These are phyloP conservation scores for Lophochroa leadbeateri DNA, from an alignment of 2,113 vertebrate species.

Conservation along the genomic window DNA sequence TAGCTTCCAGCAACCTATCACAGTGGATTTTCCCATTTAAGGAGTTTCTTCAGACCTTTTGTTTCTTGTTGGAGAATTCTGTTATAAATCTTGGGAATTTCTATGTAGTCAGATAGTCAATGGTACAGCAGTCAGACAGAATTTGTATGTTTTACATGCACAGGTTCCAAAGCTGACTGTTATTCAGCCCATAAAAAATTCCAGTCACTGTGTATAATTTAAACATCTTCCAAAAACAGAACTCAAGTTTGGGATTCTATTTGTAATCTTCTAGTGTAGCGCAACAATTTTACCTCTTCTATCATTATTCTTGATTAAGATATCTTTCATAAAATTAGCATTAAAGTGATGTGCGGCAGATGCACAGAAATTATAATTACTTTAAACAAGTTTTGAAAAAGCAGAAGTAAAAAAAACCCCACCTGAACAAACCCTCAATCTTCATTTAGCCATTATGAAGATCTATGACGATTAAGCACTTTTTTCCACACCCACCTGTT, in stretches of 20 bases:
- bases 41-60: not conserved
- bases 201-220: conserved; percentile 17
- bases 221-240: conserved; percentile 26
- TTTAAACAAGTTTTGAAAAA: conserved; percentile 53
- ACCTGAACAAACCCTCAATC: conserved; percentile 22
- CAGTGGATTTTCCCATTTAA: not conserved
- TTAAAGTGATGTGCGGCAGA: conserved; percentile 52
- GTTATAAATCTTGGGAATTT: not conserved
- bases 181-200: conserved; percentile 17
- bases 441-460: conserved; percentile 53
- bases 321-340: conserved; percentile 57
- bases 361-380: conserved; percentile 47
- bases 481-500: conserved; percentile 39
- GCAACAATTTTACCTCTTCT: conserved; percentile 33
- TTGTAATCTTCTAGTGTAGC: conserved; percentile 7
- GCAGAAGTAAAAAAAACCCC: not conserved
- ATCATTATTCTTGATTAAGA: conserved; percentile 61
- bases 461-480: conserved; percentile 24
- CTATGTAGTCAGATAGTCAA: not conserved
- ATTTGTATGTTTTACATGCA: not conserved
- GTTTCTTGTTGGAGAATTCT: not conserved
- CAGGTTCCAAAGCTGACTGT: not conserved
- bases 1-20: not conserved
- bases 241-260: conserved; percentile 43
- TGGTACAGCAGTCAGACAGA: not conserved